Conservation (phyloP, 1,140 invertebrate species). For the Lycorma delicatula region DNA sequence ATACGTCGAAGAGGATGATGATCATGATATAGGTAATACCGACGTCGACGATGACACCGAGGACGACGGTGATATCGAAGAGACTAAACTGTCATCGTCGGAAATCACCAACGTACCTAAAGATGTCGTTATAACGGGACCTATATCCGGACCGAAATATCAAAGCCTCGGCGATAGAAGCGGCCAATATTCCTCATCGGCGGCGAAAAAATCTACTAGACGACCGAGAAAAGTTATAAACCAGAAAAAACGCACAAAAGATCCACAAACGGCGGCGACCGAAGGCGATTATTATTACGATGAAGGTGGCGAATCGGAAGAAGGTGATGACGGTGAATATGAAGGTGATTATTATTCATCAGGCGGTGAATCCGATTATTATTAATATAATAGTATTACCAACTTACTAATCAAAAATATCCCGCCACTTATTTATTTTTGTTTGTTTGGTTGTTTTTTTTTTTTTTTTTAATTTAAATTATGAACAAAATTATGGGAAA, state of each 20-base stretch:
- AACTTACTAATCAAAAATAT: too few species aligned
- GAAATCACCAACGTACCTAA: neutral
- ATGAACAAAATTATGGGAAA: too few species aligned
- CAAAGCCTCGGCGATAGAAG: neutral
- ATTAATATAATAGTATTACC: too few species aligned
- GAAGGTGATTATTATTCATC: slow-evolving; percentile 9
- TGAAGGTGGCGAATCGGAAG: neutral
- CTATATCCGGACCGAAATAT: neutral
- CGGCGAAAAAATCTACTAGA: too few species aligned
- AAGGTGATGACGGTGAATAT: neutral
- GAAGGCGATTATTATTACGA: slow-evolving; percentile 13
- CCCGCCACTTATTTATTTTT: too few species aligned
- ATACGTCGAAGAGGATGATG: slow-evolving; percentile 5
- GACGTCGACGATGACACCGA: slow-evolving; percentile 2
- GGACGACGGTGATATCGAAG: neutral
- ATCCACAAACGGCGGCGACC: slow-evolving; percentile 5
- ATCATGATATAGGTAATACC: too few species aligned
- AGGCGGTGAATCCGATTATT: too few species aligned
- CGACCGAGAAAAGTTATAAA: neutral
- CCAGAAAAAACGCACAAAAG: neutral
- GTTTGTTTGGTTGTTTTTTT: too few species aligned
- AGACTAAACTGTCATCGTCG: neutral
- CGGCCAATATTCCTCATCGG: neutral
- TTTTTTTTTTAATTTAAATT: too few species aligned
- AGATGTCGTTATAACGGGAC: slow-evolving; percentile 4